Percentiles rank a stretch among this genome's conserved stretches.
Evolutionary conservation across 2,888 invertebrate genomes (phyloP).

Genomic region (Pseudococcus longispinus): DNA sequence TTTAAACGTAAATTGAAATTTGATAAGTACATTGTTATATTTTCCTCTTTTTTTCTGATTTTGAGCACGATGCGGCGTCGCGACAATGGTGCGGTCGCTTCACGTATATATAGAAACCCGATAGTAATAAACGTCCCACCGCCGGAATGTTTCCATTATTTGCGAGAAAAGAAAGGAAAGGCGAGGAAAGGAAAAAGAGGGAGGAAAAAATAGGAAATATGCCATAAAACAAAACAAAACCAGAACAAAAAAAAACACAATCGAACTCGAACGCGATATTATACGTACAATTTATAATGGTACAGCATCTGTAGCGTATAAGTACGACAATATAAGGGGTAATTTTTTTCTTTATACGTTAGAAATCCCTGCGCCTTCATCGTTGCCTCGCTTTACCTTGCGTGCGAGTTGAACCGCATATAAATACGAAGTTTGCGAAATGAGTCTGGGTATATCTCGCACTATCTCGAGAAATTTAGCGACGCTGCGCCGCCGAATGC

Average conservation of each 20-base stretch:
- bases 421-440: neutral
- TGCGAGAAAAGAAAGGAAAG: neutral
- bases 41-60: neutral
- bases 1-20: constrained; percentile 13
- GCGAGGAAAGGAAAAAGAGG: neutral
- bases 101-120: neutral
- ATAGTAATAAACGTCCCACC: neutral
- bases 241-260: neutral
- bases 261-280: neutral
- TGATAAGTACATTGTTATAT: neutral
- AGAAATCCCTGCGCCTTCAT: neutral
- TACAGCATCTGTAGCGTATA: neutral
- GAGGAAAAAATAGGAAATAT: neutral
- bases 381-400: neutral
- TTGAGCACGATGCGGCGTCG: neutral
- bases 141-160: neutral
- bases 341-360: neutral
- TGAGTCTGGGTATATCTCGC: neutral
- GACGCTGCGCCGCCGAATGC: neutral
- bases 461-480: neutral
- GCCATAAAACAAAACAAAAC: constrained; percentile 1
- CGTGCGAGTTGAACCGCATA: neutral
- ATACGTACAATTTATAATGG: neutral
- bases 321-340: neutral
- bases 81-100: neutral